Base-by-base conservation (phyloP, 2,113 vertebrate species). In the Oreochromis niloticus region DNA sequence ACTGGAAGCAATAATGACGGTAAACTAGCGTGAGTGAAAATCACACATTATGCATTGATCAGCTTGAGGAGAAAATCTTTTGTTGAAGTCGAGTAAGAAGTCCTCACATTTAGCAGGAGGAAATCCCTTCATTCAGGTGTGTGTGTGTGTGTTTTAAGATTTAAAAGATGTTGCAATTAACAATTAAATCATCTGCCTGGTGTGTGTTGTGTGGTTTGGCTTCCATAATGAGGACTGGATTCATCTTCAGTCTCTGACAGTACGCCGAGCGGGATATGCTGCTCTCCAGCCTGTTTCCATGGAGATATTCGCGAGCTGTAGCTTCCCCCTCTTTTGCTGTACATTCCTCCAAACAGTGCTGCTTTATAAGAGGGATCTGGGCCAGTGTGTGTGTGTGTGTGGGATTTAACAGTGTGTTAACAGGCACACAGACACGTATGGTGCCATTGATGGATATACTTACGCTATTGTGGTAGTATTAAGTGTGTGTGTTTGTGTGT, bases 271-370 rank as follows among this genome's bases (percentile, higher is more conserved):
- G 56, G 93, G 92, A 95, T 94, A 93, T 93, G 95, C 94, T 94
- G 94, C 94, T 94, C 94, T 94, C 88, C 90, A 94, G 93, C 95
- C 88, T 96, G 95, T 96, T 96, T 96, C 95, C 95, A 96, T 96
- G 95, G 95, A 94, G 95, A 96, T 96, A 84, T 89, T 94, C 86
- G 85, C 90, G 95, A 95, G 93, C 94, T 94, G 94, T 94, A 93
- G 90, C 86, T 13, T 24, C 11, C 63, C 73, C 27, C 34, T 81
- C 56, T 91, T 94, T 93, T 92, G 91, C 94, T 94, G 95, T 95
- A 95, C 89, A 91, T 93, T 94, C 89, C 89, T 91, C 87, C 89
- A 85, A 94, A 94, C 91, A 55, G 85, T 89, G 82, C 57, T 85
- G 89, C 91, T 95, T 94, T 85, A 89, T 89, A 80, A 85, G 82